A percentile compares a stretch with the other conserved stretches of the same genome.
phyloP scores from a whole-genome alignment of 2,797 vertebrate genomes.

The Lagothrix lagotricha region DNA sequence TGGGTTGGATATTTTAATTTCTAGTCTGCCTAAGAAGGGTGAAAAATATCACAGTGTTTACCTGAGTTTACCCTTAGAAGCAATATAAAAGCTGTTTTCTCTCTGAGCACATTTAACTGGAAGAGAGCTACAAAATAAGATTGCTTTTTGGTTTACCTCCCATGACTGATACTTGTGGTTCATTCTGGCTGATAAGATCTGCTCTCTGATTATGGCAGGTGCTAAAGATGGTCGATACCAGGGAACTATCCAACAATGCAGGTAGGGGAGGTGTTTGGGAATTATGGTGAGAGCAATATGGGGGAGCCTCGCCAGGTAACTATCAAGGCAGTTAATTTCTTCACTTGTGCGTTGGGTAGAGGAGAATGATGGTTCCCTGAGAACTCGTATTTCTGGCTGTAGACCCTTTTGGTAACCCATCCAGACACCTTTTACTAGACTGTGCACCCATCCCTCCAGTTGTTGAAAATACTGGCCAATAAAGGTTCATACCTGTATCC shows the following conservation, averaged over 20 bases:
- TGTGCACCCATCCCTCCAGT: not conserved
- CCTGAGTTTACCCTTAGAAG: not conserved
- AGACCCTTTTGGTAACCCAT: not conserved
- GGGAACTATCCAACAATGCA: not conserved
- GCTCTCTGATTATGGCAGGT: not conserved
- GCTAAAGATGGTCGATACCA: not conserved
- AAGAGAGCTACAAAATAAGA: not conserved
- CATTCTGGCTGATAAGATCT: not conserved
- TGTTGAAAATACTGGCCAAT: not conserved
- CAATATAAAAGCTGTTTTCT: not conserved
- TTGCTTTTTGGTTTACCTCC: not conserved
- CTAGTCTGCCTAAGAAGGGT: not conserved
- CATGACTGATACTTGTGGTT: not conserved
- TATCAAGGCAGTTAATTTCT: not conserved
- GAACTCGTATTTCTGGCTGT: not conserved
- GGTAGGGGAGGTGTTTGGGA: not conserved
- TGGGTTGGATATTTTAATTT: not conserved
- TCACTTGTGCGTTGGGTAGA: not conserved
- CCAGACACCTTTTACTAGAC: not conserved
- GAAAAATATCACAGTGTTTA: not conserved
- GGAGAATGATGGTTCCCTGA: not conserved
- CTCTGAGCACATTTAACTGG: not conserved
- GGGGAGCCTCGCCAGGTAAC: not conserved
- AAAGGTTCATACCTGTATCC: not conserved
- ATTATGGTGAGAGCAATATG: not conserved